Evolutionary conservation across 2,888 invertebrate species (phyloP).

Genomic region (Monopis laevigella): DNA sequence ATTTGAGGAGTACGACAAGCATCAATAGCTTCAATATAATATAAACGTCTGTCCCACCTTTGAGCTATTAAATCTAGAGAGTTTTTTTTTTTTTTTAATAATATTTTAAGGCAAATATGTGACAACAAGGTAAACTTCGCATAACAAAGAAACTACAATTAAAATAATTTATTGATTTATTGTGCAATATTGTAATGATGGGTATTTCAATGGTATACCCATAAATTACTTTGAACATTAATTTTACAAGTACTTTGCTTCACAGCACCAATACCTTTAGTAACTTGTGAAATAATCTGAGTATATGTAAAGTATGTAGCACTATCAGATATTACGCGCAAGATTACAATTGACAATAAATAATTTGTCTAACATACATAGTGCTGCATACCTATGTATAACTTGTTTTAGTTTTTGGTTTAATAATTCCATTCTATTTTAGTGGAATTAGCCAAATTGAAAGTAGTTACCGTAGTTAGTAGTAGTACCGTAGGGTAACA

Average conservation of each 20-base stretch:
- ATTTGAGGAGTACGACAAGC: too few species aligned
- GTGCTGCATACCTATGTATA: too few species aligned
- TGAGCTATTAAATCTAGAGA: neutral
- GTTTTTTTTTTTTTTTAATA: neutral
- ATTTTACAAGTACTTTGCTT: neutral
- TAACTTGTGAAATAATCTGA: neutral
- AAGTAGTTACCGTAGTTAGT: too few species aligned
- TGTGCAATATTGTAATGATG: neutral
- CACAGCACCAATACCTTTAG: neutral
- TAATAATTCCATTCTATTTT: conserved; percentile 12
- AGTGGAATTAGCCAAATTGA: conserved; percentile 9
- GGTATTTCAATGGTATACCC: neutral
- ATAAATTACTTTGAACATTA: neutral
- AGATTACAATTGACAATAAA: neutral
- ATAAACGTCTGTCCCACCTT: neutral
- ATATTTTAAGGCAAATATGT: neutral
- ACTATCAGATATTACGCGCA: neutral
- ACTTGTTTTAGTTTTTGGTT: conserved; percentile 12
- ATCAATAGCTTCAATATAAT: neutral
- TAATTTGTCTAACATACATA: too few species aligned
- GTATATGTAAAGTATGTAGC: neutral
- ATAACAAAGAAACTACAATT: neutral
- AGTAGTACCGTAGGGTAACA: conserved; percentile 8
- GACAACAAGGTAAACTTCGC: neutral
- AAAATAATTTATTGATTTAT: neutral